A percentile compares a stretch with the other conserved stretches of the same genome.
These are phyloP conservation scores for Eledona agricola DNA, from an alignment of 2,888 invertebrate genomes.

Conservation along the genomic window DNA sequence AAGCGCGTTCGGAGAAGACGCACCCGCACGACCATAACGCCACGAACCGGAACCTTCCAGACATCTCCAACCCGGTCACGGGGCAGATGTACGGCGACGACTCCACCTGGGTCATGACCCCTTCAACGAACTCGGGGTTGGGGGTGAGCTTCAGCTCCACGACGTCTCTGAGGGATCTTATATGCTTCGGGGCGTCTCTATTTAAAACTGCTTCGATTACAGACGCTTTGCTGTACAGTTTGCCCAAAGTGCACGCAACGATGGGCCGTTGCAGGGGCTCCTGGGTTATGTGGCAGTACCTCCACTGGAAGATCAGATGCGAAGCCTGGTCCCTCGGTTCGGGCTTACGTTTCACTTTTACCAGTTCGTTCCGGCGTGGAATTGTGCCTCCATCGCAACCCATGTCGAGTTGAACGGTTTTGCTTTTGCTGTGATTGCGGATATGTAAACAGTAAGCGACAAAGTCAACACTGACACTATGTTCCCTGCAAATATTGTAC, in stretches of 20 bases:
- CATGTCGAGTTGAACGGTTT: too few relatives aligned
- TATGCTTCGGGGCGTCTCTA: slow-evolving; percentile 77
- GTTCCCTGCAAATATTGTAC: too few relatives aligned
- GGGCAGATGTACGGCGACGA: slow-evolving; percentile 93
- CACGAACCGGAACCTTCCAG: slow-evolving; percentile 87
- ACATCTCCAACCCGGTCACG: slow-evolving; percentile 93
- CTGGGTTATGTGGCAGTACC: slow-evolving; percentile 91
- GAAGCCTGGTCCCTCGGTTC: slow-evolving; percentile 95
- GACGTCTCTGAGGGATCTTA: slow-evolving; percentile 79
- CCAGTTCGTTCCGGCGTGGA: slow-evolving; percentile 76
- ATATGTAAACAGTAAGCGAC: too few relatives aligned
- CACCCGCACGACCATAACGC: slow-evolving; percentile 95
- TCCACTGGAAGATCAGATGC: slow-evolving; percentile 93
- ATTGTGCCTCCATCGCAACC: slow-evolving; percentile 85
- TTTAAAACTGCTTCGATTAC: slow-evolving; percentile 92
- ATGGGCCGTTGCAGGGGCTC: slow-evolving; percentile 85
- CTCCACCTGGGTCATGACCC: slow-evolving; percentile 76
- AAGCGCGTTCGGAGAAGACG: slow-evolving; percentile 92
- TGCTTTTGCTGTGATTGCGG: too few relatives aligned
- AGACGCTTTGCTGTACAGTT: slow-evolving; percentile 92
- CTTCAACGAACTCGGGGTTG: slow-evolving; percentile 87
- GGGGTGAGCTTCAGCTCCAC: slow-evolving; percentile 79
- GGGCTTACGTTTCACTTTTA: slow-evolving; percentile 74
- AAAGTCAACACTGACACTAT: too few relatives aligned
- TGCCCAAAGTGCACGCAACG: slow-evolving; percentile 90